phyloP scores from a whole-genome alignment of 2,113 vertebrate species.

The Nycticorax nycticorax region DNA sequence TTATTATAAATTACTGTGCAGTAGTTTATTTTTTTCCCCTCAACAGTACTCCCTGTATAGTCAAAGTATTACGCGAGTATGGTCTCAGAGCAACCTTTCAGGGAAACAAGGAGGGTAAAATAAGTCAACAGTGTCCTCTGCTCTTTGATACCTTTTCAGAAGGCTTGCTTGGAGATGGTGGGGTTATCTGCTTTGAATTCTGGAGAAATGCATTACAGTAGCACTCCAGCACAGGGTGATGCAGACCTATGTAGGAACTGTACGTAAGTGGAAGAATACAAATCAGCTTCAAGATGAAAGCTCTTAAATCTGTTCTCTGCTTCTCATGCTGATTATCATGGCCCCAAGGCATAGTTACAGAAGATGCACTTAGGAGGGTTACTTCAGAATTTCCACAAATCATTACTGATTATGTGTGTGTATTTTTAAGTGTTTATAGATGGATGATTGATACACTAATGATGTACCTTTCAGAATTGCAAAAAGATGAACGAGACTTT shows the following conservation, averaged over 20 bases:
- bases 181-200: neutral
- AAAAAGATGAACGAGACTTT: neutral
- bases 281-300: slow-evolving; percentile 47
- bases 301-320: slow-evolving; percentile 32
- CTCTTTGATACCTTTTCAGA: neutral
- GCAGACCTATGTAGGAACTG: neutral
- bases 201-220: neutral
- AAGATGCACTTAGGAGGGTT: slow-evolving; percentile 23
- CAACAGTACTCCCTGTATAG: neutral
- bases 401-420: slow-evolving; percentile 26
- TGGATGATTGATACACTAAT: neutral
- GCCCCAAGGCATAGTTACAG: slow-evolving; percentile 22
- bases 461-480: neutral
- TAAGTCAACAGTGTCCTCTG: neutral
- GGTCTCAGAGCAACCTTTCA: neutral
- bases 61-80: neutral
- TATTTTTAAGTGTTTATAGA: slow-evolving; percentile 22
- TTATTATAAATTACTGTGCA: slow-evolving; percentile 51
- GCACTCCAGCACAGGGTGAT: neutral
- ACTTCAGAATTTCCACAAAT: slow-evolving; percentile 54
- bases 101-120: neutral
- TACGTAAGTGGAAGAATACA: neutral
- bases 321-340: slow-evolving; percentile 16
- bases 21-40: neutral
- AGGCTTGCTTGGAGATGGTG: neutral